phyloP scores from a whole-genome alignment of 2,797 vertebrate species.

The Glyptemys insculpta region DNA sequence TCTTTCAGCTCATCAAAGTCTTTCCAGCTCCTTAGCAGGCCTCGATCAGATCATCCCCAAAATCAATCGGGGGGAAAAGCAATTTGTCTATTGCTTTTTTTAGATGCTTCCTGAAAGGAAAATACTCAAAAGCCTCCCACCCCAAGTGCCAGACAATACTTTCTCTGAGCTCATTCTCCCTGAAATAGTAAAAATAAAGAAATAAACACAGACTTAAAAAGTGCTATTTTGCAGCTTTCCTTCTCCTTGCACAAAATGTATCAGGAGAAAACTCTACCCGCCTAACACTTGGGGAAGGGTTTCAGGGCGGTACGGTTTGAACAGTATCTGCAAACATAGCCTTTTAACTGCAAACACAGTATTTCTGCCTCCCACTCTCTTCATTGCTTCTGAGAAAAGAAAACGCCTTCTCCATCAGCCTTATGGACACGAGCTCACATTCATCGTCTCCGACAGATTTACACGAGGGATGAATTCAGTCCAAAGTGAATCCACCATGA shows the following conservation, averaged over 20 bases:
- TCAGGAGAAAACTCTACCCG: background rate
- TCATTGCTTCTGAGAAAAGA: background rate
- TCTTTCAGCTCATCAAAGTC: constrained; percentile 25
- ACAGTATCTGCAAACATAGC: background rate
- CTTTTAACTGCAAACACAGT: background rate
- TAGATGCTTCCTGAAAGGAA: background rate
- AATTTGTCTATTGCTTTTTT: constrained; percentile 27
- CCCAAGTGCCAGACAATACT: background rate
- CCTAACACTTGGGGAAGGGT: background rate
- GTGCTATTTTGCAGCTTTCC: background rate
- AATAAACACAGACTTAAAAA: background rate
- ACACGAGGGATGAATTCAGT: background rate
- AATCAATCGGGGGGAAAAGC: background rate
- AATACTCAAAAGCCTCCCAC: background rate
- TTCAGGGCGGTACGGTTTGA: background rate
- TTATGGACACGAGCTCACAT: background rate
- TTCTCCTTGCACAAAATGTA: background rate
- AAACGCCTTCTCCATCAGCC: background rate
- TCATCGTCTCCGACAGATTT: background rate
- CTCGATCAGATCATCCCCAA: constrained; percentile 1
- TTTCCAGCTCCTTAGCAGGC: constrained; percentile 14
- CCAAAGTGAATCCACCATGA: background rate
- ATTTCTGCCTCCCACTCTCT: background rate
- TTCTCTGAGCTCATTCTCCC: background rate
- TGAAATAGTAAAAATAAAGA: background rate